Evolutionary conservation across 2,888 invertebrate species (phyloP).

Genomic region (Hemaris fuciformis): DNA sequence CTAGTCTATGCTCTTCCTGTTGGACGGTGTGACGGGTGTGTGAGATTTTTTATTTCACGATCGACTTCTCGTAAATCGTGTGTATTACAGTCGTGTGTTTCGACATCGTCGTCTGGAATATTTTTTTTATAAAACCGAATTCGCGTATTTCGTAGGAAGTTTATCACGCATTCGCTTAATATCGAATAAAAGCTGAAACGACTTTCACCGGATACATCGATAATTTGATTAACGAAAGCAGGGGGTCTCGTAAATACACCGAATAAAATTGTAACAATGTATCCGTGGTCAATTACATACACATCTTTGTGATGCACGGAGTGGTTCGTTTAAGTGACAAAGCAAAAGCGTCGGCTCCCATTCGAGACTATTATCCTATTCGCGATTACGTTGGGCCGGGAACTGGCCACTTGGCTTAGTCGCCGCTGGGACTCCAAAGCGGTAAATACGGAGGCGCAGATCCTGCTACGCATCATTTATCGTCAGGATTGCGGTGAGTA

Average conservation of each 20-base stretch:
- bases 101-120: conserved; percentile 46
- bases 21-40: conserved; percentile 39
- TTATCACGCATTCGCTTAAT: conserved; percentile 39
- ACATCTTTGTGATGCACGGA: conserved; percentile 67
- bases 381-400: conserved; percentile 74
- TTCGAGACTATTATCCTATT: conserved; percentile 77
- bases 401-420: conserved; percentile 73
- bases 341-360: conserved; percentile 71
- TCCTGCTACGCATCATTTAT: conserved; percentile 77
- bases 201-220: conserved; percentile 75
- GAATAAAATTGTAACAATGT: conserved; percentile 62
- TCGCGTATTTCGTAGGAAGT: conserved; percentile 37
- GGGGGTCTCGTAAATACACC: conserved; percentile 52
- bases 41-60: conserved; percentile 26
- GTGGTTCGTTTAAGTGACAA: conserved; percentile 75
- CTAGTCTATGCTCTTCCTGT: conserved; percentile 59
- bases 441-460: conserved; percentile 80
- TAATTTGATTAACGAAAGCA: conserved; percentile 70
- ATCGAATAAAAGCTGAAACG: conserved; percentile 37
- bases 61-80: conserved; percentile 63
- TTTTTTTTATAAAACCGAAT: conserved; percentile 41
- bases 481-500: conserved; percentile 79
- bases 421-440: conserved; percentile 76
- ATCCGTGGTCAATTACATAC: conserved; percentile 61
- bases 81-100: conserved; percentile 59